Conservation (phyloP, 2,797 vertebrate genomes). For the Euphonia xanthogaster region DNA sequence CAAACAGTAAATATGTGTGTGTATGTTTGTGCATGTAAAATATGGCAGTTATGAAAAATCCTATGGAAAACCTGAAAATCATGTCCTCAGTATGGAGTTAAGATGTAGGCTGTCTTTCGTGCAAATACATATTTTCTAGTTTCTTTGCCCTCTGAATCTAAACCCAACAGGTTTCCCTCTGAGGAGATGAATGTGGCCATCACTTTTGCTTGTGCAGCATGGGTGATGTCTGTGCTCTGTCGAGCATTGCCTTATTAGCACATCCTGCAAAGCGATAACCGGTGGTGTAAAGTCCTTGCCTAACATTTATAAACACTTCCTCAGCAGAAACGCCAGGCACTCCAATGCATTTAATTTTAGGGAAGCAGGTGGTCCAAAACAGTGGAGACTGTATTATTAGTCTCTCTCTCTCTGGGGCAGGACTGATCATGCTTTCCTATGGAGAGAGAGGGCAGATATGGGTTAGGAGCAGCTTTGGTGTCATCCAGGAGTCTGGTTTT, state of each 20-base stretch:
- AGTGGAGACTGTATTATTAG: constrained; percentile 38
- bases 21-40: neutral
- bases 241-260: constrained; percentile 44
- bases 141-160: neutral
- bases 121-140: neutral
- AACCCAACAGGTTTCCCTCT: neutral
- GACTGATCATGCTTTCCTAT: neutral
- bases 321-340: constrained; percentile 44
- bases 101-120: neutral
- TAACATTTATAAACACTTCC: constrained; percentile 58
- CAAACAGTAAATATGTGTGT: neutral
- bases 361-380: constrained; percentile 47
- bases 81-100: neutral
- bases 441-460: neutral
- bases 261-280: constrained; percentile 46
- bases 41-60: neutral
- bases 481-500: neutral
- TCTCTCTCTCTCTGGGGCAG: neutral
- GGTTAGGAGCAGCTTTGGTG: neutral
- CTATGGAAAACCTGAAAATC: neutral
- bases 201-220: neutral
- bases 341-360: constrained; percentile 59
- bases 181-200: neutral
- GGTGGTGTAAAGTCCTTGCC: neutral
- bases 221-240: accelerated